phyloP scores from a whole-genome alignment of 2,113 vertebrate species.

The Muntiacus muntjak region DNA sequence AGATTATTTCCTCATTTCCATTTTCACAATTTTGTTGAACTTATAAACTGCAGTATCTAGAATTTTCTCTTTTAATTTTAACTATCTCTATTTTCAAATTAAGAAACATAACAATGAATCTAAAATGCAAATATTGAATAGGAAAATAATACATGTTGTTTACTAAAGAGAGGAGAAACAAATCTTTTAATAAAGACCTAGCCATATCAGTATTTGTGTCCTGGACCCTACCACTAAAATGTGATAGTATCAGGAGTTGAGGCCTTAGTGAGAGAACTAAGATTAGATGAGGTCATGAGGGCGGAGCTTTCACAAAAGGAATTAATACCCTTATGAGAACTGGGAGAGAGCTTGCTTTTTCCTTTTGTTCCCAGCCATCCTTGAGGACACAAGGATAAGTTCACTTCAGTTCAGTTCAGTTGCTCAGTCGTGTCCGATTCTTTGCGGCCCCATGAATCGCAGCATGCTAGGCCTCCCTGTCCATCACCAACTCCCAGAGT shows the following conservation, averaged over 20 bases:
- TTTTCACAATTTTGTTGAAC: neutral
- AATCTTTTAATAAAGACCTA: neutral
- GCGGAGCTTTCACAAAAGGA: neutral
- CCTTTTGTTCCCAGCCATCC: neutral
- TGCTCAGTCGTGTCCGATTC: too few relatives aligned
- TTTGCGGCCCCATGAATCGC: too few relatives aligned
- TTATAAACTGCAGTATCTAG: neutral
- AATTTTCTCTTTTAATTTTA: neutral
- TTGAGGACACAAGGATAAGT: neutral
- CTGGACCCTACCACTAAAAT: neutral
- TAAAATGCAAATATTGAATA: neutral
- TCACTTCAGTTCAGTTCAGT: too few relatives aligned
- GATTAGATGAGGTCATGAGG: neutral
- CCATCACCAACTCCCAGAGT: too few relatives aligned
- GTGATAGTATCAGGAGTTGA: neutral
- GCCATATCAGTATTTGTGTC: neutral
- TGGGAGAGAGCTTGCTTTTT: neutral
- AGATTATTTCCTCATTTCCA: neutral
- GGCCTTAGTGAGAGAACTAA: neutral
- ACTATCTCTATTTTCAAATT: constrained; percentile 4
- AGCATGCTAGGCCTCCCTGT: too few relatives aligned
- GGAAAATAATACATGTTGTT: neutral
- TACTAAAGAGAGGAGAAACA: neutral
- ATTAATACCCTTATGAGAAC: neutral
- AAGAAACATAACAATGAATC: neutral